Evolutionary conservation across 1,140 invertebrate species (phyloP).

Genomic region (Melitaea cinxia): DNA sequence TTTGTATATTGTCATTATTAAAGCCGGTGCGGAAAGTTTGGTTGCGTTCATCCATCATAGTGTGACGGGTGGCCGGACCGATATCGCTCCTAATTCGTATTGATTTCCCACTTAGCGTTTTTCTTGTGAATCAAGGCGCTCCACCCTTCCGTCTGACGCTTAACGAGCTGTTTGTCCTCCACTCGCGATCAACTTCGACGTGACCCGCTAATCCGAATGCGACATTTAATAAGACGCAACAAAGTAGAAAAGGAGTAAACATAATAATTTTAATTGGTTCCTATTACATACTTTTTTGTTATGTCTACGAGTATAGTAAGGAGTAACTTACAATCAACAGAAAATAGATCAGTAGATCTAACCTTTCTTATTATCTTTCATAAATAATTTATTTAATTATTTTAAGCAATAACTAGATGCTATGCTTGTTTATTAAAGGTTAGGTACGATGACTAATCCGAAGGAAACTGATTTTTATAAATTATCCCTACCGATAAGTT

Average conservation of each 20-base stretch:
- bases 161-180: constrained; percentile 80
- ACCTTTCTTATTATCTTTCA: too few species aligned
- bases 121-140: constrained; percentile 74
- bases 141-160: constrained; percentile 74
- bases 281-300: too few species aligned
- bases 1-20: constrained; percentile 82
- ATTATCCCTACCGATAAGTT: too few species aligned
- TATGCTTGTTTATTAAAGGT: too few species aligned
- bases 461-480: too few species aligned
- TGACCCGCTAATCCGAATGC: constrained; percentile 33
- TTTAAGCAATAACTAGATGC: neutral
- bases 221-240: constrained; percentile 25
- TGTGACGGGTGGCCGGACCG: constrained; percentile 70
- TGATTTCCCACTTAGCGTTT: constrained; percentile 81
- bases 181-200: constrained; percentile 50
- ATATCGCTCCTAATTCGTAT: constrained; percentile 81
- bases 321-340: too few species aligned
- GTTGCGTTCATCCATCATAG: constrained; percentile 77
- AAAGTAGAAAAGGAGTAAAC: neutral
- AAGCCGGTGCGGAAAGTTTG: constrained; percentile 72
- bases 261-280: neutral
- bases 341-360: too few species aligned
- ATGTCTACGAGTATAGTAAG: too few species aligned
- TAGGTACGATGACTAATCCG: too few species aligned
- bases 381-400: too few species aligned